These are phyloP conservation scores for Cladorhizidae sp. DNA, from an alignment of 37 sponge, comb jelly and placozoan species.

Conservation along the genomic window DNA sequence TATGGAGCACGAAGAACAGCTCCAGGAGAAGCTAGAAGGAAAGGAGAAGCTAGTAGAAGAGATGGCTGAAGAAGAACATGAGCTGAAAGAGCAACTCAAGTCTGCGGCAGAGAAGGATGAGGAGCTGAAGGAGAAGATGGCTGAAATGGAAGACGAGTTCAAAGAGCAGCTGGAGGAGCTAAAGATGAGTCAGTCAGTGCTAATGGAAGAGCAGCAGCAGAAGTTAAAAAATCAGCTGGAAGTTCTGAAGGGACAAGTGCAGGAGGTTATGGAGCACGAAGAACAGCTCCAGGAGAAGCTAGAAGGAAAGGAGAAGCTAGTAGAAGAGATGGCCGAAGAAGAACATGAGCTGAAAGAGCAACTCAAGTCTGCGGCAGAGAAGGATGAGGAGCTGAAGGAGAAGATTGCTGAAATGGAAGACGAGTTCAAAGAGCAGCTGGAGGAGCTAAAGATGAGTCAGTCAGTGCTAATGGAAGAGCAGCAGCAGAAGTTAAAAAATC, in stretches of 20 bases:
- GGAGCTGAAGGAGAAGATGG: not conserved
- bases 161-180: not conserved
- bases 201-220: not conserved
- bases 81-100: not conserved
- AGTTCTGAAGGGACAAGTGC: not conserved
- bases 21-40: not conserved
- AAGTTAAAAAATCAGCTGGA: not conserved
- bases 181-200: not conserved
- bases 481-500: not conserved
- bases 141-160: too few relatives aligned
- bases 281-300: constrained; percentile 2
- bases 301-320: not conserved
- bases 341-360: not conserved
- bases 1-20: not conserved
- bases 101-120: not conserved
- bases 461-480: not conserved
- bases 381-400: not conserved
- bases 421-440: not conserved
- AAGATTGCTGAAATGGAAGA: not conserved
- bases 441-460: not conserved
- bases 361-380: not conserved
- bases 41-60: not conserved
- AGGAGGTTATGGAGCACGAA: not conserved
- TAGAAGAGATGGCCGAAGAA: not conserved
- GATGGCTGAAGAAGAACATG: not conserved